These are phyloP conservation scores for Argyra leucocephala DNA, from an alignment of 2,888 invertebrate species.

Conservation along the genomic window DNA sequence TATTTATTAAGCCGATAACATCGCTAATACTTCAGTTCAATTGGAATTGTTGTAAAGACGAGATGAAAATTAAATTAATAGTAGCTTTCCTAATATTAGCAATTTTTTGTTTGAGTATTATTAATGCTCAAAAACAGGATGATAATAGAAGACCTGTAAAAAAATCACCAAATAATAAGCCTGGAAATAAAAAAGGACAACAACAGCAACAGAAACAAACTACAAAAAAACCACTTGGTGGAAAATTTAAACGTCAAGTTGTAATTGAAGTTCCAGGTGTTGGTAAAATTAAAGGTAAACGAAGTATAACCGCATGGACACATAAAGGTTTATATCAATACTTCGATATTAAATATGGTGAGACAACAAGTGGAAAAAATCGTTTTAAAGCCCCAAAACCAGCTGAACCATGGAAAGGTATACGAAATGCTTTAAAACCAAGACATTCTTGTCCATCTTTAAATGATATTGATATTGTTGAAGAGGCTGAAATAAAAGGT, in stretches of 20 bases:
- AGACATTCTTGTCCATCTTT: constrained; percentile 36
- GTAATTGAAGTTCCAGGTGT: constrained; percentile 28
- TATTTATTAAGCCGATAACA: background rate
- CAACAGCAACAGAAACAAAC: background rate
- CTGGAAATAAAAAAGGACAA: background rate
- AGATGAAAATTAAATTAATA: background rate
- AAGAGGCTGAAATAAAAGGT: constrained; percentile 25
- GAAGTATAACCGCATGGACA: constrained; percentile 32
- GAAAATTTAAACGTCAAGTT: background rate
- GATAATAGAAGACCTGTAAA: background rate
- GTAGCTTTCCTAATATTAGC: background rate
- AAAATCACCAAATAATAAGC: too few species aligned
- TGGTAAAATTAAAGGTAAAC: constrained; percentile 34
- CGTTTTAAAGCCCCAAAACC: constrained; percentile 36
- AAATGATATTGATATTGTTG: constrained; percentile 28
- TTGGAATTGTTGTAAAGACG: background rate
- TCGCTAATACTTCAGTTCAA: background rate
- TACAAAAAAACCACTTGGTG: background rate
- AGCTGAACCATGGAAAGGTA: constrained; percentile 32
- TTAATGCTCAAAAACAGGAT: background rate
- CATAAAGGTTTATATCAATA: constrained; percentile 34
- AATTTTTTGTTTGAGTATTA: background rate
- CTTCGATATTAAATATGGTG: constrained; percentile 39
- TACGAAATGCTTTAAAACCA: constrained; percentile 30
- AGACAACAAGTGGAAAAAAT: constrained; percentile 28